Percentiles rank a stretch among this genome's conserved stretches.
These are phyloP conservation scores for Dromius quadrimaculatus DNA, from an alignment of 2,888 invertebrate species.

Conservation along the genomic window DNA sequence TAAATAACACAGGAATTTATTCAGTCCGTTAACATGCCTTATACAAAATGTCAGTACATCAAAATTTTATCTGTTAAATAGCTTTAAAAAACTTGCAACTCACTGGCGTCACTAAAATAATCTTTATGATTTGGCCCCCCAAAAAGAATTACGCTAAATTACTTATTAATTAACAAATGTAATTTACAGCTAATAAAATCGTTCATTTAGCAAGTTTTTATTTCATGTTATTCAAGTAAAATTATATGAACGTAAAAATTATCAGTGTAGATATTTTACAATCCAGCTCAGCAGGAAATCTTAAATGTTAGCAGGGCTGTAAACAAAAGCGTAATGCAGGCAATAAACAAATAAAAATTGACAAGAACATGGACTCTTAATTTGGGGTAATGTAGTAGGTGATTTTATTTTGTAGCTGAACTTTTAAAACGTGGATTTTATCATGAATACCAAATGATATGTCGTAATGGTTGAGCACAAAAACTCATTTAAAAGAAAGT, in stretches of 20 bases:
- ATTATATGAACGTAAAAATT: conserved; percentile 7
- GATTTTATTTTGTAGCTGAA: conserved; percentile 19
- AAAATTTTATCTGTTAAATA: no score
- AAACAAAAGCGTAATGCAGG: conserved; percentile 1
- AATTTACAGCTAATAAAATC: conserved; percentile 44
- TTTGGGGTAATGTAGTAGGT: conserved; percentile 28
- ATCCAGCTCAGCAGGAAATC: neutral
- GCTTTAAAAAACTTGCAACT: no score
- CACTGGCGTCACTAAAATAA: no score
- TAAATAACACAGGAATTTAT: no score
- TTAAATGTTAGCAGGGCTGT: neutral
- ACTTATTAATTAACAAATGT: conserved; percentile 44
- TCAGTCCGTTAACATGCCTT: no score
- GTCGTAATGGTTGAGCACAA: no score
- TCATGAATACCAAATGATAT: no score
- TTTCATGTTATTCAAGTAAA: conserved; percentile 19
- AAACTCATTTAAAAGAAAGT: no score
- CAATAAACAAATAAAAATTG: conserved; percentile 19
- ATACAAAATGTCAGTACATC: no score
- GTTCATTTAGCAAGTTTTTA: conserved; percentile 23
- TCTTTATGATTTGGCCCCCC: no score
- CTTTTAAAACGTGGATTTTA: no score
- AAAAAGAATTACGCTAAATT: no score
- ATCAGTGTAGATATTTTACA: conserved; percentile 3
- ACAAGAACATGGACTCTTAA: conserved; percentile 21